phyloP scores from a whole-genome alignment of 2,113 vertebrate species.

The Clupea harengus region DNA sequence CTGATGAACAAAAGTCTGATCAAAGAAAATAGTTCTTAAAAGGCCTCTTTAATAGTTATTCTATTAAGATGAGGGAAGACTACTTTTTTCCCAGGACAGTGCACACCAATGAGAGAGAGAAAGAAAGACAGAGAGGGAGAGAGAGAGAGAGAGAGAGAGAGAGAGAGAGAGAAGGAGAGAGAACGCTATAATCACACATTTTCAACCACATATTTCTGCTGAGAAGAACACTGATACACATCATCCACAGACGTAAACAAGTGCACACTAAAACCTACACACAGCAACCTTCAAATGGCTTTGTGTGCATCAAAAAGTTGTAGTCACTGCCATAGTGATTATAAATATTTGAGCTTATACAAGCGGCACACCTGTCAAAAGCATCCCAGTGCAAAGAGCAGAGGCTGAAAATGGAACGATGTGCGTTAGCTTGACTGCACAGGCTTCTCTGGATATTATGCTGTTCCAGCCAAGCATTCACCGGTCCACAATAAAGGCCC shows the following conservation, averaged over 20 bases:
- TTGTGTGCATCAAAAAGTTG: neutral
- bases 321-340: neutral
- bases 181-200: neutral
- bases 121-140: neutral
- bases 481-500: conserved; percentile 46
- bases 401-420: conserved; percentile 42
- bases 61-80: neutral
- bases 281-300: conserved; percentile 18
- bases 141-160: neutral
- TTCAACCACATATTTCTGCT: neutral
- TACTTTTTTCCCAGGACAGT: neutral
- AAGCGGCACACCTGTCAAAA: conserved; percentile 28
- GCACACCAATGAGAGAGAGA: neutral
- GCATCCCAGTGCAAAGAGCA: conserved; percentile 40
- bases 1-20: neutral
- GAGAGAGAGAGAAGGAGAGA: neutral
- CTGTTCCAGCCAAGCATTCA: conserved; percentile 43
- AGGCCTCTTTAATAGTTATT: neutral
- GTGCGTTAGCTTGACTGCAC: conserved; percentile 30
- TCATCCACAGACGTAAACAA: neutral
- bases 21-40: neutral
- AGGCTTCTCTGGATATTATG: conserved; percentile 37
- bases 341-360: conserved; percentile 8
- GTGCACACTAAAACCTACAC: neutral
- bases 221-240: neutral